phyloP scores from a whole-genome alignment of 23 tunicate species.

The Ciona savignyi region DNA sequence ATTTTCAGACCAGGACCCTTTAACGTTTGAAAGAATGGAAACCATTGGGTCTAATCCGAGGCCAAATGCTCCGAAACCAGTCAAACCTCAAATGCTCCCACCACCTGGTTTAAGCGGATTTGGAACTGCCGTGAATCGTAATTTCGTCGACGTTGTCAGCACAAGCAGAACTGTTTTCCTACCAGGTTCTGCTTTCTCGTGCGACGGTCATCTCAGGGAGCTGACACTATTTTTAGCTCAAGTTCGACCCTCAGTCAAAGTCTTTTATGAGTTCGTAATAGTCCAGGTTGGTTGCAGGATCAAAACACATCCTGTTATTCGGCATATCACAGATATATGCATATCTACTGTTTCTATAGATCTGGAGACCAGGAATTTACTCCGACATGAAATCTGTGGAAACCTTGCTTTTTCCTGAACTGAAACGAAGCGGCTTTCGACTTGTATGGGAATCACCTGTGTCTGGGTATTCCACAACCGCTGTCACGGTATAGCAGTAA shows the following conservation, averaged over 20 bases:
- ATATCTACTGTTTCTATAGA: background rate
- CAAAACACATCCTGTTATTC: background rate
- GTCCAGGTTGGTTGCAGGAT: background rate
- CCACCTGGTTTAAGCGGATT: slow-evolving; percentile 16
- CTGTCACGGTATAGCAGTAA: slow-evolving; percentile 5
- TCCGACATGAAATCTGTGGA: background rate
- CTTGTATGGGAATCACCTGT: slow-evolving; percentile 9
- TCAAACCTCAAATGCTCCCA: background rate
- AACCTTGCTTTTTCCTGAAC: slow-evolving; percentile 3
- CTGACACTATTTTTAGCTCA: background rate
- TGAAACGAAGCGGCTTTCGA: slow-evolving; percentile 10
- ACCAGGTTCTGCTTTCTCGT: background rate
- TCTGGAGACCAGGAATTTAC: slow-evolving; percentile 20
- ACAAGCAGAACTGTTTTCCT: slow-evolving; percentile 11
- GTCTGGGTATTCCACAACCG: background rate
- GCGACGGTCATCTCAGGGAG: background rate
- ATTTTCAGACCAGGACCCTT: background rate
- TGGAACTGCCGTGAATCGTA: slow-evolving; percentile 11
- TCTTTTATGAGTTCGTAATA: background rate
- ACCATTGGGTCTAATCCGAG: background rate
- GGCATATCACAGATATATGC: background rate
- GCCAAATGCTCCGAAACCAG: background rate
- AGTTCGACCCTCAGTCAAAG: background rate
- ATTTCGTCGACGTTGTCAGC: slow-evolving; percentile 4
- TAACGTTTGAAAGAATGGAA: background rate